Conservation (phyloP, 2,888 invertebrate species). For the Acronicta alni region DNA sequence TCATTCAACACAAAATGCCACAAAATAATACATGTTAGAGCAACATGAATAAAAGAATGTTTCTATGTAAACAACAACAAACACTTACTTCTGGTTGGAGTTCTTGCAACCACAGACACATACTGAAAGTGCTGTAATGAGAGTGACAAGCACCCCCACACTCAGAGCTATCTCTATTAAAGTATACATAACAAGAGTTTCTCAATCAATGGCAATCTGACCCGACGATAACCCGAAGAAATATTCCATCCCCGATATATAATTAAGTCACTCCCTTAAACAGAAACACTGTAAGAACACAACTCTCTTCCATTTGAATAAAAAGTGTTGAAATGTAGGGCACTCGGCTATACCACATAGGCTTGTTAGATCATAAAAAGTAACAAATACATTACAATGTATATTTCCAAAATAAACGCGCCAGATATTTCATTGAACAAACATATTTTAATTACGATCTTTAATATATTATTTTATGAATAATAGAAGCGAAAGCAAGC, state of each 20-base stretch:
- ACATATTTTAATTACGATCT: conserved; percentile 23
- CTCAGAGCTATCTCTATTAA: conserved; percentile 81
- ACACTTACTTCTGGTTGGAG: conserved; percentile 92
- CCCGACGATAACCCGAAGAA: conserved; percentile 47
- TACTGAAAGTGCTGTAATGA: conserved; percentile 88
- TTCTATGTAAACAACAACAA: conserved; percentile 12
- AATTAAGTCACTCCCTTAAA: conserved; percentile 79
- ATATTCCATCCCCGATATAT: conserved; percentile 72
- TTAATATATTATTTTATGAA: conserved; percentile 33
- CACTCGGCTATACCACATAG: conserved; percentile 68
- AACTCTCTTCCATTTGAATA: conserved; percentile 86
- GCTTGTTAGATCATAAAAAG: conserved; percentile 35
- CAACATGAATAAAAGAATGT: not conserved
- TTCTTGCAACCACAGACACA: conserved; percentile 94
- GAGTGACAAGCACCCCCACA: conserved; percentile 82
- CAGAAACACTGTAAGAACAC: conserved; percentile 71
- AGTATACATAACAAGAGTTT: conserved; percentile 83
- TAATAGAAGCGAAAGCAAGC: conserved; percentile 56
- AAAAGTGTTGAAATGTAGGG: conserved; percentile 82
- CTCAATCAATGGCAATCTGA: conserved; percentile 65
- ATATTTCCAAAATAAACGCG: conserved; percentile 20
- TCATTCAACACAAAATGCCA: conserved; percentile 10
- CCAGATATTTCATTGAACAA: conserved; percentile 19
- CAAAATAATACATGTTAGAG: not conserved
- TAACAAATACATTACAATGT: conserved; percentile 25